A percentile compares a stretch with the other conserved stretches of the same genome.
phyloP scores from a whole-genome alignment of 2,797 vertebrate genomes.

The Tolypeutes matacus region DNA sequence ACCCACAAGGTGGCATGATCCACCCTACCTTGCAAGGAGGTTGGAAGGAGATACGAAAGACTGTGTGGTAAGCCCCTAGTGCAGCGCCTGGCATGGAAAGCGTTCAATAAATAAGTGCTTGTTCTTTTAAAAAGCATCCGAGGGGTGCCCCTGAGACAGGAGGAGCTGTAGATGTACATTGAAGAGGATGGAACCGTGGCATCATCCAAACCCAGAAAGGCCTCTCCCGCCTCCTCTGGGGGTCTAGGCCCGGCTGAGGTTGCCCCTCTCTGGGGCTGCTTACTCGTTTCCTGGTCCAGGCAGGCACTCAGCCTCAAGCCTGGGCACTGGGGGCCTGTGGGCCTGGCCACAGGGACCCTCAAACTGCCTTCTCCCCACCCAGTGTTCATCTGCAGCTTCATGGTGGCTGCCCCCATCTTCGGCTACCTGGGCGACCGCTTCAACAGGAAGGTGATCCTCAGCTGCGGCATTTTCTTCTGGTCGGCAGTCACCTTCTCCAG shows the following conservation, averaged over 20 bases:
- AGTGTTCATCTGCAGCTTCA: slow-evolving; percentile 96
- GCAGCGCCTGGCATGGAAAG: neutral
- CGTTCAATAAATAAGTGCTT: no score
- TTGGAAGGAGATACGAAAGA: neutral
- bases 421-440: slow-evolving; percentile 95
- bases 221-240: neutral
- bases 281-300: neutral
- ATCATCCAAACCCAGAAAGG: fast-evolving
- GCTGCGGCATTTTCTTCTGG: slow-evolving; percentile 95
- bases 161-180: neutral
- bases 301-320: neutral
- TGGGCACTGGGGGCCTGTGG: neutral
- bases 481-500: slow-evolving; percentile 93
- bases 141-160: neutral
- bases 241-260: neutral
- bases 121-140: neutral
- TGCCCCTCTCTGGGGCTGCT: neutral
- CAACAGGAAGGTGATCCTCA: slow-evolving; percentile 94
- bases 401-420: slow-evolving; percentile 94
- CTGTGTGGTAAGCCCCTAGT: neutral
- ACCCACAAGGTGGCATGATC: neutral
- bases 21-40: neutral
- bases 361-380: slow-evolving; percentile 61
- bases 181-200: fast-evolving
- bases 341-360: neutral